Evolutionary conservation across 2,888 invertebrate genomes (phyloP).

Genomic region (Thalpophila matura): DNA sequence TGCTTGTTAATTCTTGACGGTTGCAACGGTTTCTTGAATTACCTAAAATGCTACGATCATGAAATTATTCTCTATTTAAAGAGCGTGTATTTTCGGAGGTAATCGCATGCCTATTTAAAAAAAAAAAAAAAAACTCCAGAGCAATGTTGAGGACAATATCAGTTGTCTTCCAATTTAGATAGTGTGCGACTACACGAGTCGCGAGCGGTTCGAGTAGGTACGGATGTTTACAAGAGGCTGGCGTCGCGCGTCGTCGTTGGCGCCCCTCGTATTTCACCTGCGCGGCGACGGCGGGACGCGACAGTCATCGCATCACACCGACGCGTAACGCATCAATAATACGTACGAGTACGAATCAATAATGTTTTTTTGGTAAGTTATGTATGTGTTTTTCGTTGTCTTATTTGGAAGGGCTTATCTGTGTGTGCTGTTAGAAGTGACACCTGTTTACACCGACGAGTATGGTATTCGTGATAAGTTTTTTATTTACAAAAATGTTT

Average conservation of each 20-base stretch:
- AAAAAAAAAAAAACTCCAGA: not conserved
- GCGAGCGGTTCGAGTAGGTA: constrained; percentile 27
- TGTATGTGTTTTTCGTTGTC: not conserved
- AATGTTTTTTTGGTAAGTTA: constrained; percentile 7
- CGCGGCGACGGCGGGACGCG: constrained; percentile 62
- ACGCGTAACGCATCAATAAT: constrained; percentile 38
- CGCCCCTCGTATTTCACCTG: constrained; percentile 65
- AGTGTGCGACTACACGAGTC: constrained; percentile 29
- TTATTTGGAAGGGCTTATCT: constrained; percentile 3
- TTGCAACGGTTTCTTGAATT: too few species aligned
- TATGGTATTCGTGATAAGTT: not conserved
- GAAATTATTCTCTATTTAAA: too few species aligned
- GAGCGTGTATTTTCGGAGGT: too few species aligned
- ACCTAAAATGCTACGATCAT: too few species aligned
- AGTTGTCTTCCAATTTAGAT: constrained; percentile 50
- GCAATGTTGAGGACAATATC: constrained; percentile 23
- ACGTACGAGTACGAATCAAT: too few species aligned
- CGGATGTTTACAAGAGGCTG: constrained; percentile 63
- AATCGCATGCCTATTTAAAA: not conserved
- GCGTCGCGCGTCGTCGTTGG: constrained; percentile 51
- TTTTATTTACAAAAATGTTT: not conserved
- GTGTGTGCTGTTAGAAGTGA: not conserved
- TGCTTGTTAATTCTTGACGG: too few species aligned
- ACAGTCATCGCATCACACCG: constrained; percentile 42
- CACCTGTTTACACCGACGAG: not conserved